Conservation (phyloP, 2,113 vertebrate genomes). For the Myodes glareolus region DNA sequence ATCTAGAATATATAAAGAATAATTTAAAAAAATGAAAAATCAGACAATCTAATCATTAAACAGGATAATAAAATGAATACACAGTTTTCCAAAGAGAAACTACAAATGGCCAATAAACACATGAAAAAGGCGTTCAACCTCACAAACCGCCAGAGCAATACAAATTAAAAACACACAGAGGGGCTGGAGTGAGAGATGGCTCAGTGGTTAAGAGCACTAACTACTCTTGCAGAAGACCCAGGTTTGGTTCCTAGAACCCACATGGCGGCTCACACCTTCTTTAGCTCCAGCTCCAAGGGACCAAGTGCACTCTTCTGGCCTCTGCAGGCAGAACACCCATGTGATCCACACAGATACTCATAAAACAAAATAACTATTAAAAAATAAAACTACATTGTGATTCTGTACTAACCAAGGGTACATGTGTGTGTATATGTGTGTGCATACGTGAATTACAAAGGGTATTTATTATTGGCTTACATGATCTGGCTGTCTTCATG, state of each 20-base stretch:
- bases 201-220: too few relatives aligned
- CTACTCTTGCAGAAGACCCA: not conserved
- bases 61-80: not conserved
- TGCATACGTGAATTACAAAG: not conserved
- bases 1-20: not conserved
- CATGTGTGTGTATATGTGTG: not conserved
- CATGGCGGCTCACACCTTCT: not conserved
- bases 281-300: not conserved
- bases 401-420: not conserved
- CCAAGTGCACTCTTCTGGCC: not conserved
- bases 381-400: not conserved
- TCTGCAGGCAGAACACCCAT: not conserved
- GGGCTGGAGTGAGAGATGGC: not conserved
- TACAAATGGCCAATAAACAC: not conserved
- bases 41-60: not conserved
- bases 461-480: not conserved
- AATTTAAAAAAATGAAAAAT: not conserved
- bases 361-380: not conserved
- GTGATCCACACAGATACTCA: not conserved
- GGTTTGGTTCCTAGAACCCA: not conserved
- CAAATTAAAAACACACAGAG: not conserved
- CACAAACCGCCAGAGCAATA: not conserved
- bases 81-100: not conserved
- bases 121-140: not conserved
- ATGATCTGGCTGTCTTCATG: not conserved